phyloP scores from a whole-genome alignment of 2,888 invertebrate genomes.

The Spicauda simplicius region DNA sequence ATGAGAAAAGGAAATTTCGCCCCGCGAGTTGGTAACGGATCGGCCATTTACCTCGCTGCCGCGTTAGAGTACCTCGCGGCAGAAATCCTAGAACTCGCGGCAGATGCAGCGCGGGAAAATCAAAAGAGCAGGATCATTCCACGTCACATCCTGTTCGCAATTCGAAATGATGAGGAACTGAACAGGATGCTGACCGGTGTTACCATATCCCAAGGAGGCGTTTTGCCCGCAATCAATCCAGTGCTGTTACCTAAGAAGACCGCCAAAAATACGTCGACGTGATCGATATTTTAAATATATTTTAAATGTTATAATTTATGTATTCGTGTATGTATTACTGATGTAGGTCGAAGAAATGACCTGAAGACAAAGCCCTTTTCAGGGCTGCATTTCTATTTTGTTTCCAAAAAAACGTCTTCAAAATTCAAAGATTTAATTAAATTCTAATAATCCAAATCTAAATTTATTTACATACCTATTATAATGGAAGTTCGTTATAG shows the following conservation, averaged over 20 bases:
- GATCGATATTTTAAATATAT: not conserved
- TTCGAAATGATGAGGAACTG: slow-evolving; percentile 66
- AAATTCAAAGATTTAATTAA: too few species aligned
- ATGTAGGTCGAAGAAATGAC: not conserved
- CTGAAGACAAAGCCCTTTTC: slow-evolving; percentile 56
- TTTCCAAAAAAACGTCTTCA: not conserved
- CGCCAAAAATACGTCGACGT: slow-evolving; percentile 45
- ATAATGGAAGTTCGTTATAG: too few species aligned
- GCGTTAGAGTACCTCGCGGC: slow-evolving; percentile 87
- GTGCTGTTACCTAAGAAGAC: slow-evolving; percentile 66
- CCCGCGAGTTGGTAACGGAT: slow-evolving; percentile 79
- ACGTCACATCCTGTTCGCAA: slow-evolving; percentile 62
- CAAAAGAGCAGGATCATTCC: slow-evolving; percentile 83
- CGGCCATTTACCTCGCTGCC: slow-evolving; percentile 81
- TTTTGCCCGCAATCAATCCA: slow-evolving; percentile 59
- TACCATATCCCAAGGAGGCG: slow-evolving; percentile 63
- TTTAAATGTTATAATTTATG: slow-evolving; percentile 3
- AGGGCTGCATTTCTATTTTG: slow-evolving; percentile 58
- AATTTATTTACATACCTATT: too few species aligned
- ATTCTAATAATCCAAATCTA: too few species aligned
- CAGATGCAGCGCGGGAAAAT: slow-evolving; percentile 87
- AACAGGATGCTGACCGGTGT: slow-evolving; percentile 58
- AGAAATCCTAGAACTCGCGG: slow-evolving; percentile 85
- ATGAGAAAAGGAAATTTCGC: slow-evolving; percentile 85
- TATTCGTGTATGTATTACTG: slow-evolving; percentile 1